Base-by-base conservation (phyloP, 2,113 vertebrate genomes). In the Macrotis lagotis region DNA sequence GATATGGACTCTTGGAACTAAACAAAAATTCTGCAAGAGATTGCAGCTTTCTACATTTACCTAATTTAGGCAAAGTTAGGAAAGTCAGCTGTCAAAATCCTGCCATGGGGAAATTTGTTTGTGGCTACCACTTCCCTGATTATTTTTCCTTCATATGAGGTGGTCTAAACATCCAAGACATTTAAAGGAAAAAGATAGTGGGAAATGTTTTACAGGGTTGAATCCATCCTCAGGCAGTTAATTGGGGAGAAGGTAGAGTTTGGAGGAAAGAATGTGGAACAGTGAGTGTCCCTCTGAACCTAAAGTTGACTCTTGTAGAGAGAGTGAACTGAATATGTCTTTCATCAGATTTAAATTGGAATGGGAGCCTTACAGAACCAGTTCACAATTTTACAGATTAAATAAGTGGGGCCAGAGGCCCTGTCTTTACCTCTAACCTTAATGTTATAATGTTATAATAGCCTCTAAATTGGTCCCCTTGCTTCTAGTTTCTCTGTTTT, bases 91-190 rank as follows among this genome's bases (percentile, higher is more conserved):
- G 37, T 53, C 93, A 90, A 50, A 91, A 91, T 8, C 26, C 50
- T 90, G 0, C 25, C 26, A 48, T 16, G 59, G 49, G 51, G 93
- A 37, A 91, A 94, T 51, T 90, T 91, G 53, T 2, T n/a, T 37
- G 1, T 47, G 66, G 9, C n/a, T 9, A 92, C 49, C 91, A 51
- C 37, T 90, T 94, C 28, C 24, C 19, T 51, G 49, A 89, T 74
- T n/a, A 66, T 93, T 95, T 96, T 51, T 8, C 25, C 44, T 95
- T 88, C 90, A 48, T 25, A 19, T 26, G 28, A 16, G n/a, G n/a
- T 24, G 19, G 91, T 31, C 53, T 88, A 31, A 51, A 59, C 50
- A 49, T 94, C 50, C 50, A 92, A 48, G 52, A 91, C 88, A 90
- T 89, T 25, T 51, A 50, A 26, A 53, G 9, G 3, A 22, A 37